Base-by-base conservation (phyloP, 2,888 invertebrate genomes). In the Arctia plantaginis region DNA sequence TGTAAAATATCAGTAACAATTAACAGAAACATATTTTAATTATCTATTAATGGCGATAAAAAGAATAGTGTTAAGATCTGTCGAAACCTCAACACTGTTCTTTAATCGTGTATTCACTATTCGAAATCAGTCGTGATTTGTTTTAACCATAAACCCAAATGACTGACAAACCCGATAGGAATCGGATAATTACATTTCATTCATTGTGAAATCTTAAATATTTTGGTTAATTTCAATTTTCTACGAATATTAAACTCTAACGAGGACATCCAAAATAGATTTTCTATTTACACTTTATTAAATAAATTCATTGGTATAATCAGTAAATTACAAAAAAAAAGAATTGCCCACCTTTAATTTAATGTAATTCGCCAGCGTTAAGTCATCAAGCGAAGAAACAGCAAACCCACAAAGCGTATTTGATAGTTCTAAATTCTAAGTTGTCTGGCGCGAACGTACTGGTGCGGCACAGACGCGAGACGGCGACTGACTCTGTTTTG, bases 401-500 rank as follows among this genome's bases (percentile, higher is more conserved):
- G 78, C 27, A 27, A 70, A 30, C 64, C 62, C 62, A 47, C 39
- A 33, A 39, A 66, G 65, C 75, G 51, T 67, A 71, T 74, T 71
- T 70, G 70, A 59, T 73, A 75, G 41, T 73, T 76, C 64, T 55
- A 69, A 74, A 77, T 80, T 79, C 59, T 71, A 78, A 74, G 72
- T 64, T 35, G 67, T 74, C 74, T 75, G 71, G 73, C 78, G 78
- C 73, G 75, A 77, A 78, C 41, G 64, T 82, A 78, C 39, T 74
- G 73, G 75, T 79, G 80, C 73, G 72, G 73, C 80, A 77, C 77
- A 73, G 69, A 70, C 83, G 81, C 80, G 64, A 72, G 83, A 72
- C 82, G 80, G 76, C 79, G 81, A 87, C 77, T 86, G 88, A 86
- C 77, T 80, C 73, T 68, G n/a, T n/a, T n/a, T n/a, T n/a, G 62